These are phyloP conservation scores for Diaprepes abbreviatus DNA, from an alignment of 2,888 invertebrate species.

Conservation along the genomic window DNA sequence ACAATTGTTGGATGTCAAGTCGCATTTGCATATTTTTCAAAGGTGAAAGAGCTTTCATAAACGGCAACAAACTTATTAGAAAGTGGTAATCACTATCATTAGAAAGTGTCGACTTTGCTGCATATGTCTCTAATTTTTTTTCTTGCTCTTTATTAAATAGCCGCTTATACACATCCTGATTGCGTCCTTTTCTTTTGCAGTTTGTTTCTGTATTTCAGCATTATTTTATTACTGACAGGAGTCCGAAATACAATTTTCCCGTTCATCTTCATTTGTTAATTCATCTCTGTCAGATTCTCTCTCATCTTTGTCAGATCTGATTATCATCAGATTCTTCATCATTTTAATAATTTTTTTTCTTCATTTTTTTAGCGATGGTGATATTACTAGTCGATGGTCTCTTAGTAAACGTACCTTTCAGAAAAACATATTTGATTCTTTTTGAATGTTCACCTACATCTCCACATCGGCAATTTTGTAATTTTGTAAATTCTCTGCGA, in stretches of 20 bases:
- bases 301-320: no score
- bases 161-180: not conserved
- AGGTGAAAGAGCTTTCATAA: not conserved
- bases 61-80: not conserved
- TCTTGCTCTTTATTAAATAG: not conserved
- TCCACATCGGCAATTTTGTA: not conserved
- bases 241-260: not conserved
- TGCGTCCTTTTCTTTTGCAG: not conserved
- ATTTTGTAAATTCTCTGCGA: not conserved
- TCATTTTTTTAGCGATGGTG: not conserved
- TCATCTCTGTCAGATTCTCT: no score
- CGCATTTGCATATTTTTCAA: not conserved
- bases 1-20: not conserved
- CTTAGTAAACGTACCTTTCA: not conserved
- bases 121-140: not conserved
- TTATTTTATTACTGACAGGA: not conserved
- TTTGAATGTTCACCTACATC: not conserved
- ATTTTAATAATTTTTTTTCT: not conserved
- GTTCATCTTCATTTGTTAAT: not conserved
- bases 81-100: not conserved
- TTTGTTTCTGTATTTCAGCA: not conserved
- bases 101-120: not conserved
- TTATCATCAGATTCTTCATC: not conserved
- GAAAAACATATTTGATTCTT: not conserved
- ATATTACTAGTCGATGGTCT: conserved; percentile 4